Base-by-base conservation (phyloP, 30 jellyfish, hydroid and myxozoan species). In the Hydra vulgaris region DNA sequence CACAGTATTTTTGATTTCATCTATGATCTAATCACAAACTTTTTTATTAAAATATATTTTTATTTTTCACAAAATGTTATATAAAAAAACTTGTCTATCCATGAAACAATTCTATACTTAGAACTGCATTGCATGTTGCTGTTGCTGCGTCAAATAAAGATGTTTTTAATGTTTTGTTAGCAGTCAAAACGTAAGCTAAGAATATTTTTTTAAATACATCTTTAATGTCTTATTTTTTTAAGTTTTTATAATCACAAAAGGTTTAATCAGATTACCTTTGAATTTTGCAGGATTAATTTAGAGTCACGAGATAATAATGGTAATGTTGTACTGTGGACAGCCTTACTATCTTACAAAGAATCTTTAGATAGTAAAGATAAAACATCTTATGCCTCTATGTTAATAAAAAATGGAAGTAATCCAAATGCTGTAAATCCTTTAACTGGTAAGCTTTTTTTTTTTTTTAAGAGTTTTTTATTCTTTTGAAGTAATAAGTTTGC, bases 371-470 rank as follows among this genome's bases (percentile, higher is more conserved):
- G 78, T 20, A 90, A 77, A 22, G 94, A 86, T 18, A 76, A 89
- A 1, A 88, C 82, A 15, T 61, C 90, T 25, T 90, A 70, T 66
- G 95, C 97, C 0, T 89, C 95, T 17, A 85, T 89, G 70, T 87
- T 90, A 18, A 95, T 90, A 52, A 86, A 90, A 66, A 71, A 83
- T 20, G 97, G 97, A 17, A 90, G 97, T 79, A 90, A 95, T 79
- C 91, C 95, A 18, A 95, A 90, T 86, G 97, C 97, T 18, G 88
- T 90, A 53, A 90, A 90, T 80, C 95, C 88, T 25, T 66, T 90
- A 17, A 23, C 97, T 69, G 97, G 97, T 90, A 26, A 26, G 24
- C 18, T 7, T 8, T 0, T 70, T 8, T 7, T n/a, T n/a, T n/a
- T n/a, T n/a, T 12, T 40, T 40, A 3, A 40, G 61, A 40, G 61